Conservation (phyloP, 2,797 vertebrate genomes). For the Leptodactylus fallax region DNA sequence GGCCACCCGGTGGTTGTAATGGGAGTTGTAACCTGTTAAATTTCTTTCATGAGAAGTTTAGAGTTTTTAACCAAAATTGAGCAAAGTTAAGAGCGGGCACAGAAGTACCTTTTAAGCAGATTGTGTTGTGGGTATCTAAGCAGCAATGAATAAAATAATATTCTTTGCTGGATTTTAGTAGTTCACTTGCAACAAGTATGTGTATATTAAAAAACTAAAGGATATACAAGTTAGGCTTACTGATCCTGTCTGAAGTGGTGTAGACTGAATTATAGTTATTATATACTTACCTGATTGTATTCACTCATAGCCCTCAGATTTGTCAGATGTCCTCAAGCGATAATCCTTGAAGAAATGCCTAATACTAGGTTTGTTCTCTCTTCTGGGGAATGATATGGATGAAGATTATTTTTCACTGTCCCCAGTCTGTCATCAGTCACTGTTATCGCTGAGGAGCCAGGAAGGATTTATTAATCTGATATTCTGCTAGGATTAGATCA, state of each 20-base stretch:
- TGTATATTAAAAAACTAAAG: not conserved
- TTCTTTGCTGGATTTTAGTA: not conserved
- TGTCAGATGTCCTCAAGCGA: not conserved
- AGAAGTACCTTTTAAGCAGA: too few species aligned
- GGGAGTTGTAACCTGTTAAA: too few species aligned
- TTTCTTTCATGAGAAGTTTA: too few species aligned
- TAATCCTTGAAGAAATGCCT: not conserved
- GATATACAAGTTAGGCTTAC: not conserved
- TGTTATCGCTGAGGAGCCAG: not conserved
- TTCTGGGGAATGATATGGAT: not conserved
- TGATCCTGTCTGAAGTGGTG: not conserved
- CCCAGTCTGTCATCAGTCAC: not conserved
- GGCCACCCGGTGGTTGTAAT: too few species aligned
- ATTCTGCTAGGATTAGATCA: not conserved
- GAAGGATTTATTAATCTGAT: too few species aligned
- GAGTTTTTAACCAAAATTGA: too few species aligned
- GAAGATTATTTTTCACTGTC: not conserved
- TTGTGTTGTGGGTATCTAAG: too few species aligned
- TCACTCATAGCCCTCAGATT: not conserved
- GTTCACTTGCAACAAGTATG: not conserved
- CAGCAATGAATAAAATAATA: too few species aligned
- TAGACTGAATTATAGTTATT: constrained; percentile 22
- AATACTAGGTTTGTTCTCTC: not conserved
- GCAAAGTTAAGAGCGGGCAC: too few species aligned
- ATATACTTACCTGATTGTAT: constrained; percentile 29